Conservation (phyloP, 2,888 invertebrate genomes). For the Diploptera punctata region DNA sequence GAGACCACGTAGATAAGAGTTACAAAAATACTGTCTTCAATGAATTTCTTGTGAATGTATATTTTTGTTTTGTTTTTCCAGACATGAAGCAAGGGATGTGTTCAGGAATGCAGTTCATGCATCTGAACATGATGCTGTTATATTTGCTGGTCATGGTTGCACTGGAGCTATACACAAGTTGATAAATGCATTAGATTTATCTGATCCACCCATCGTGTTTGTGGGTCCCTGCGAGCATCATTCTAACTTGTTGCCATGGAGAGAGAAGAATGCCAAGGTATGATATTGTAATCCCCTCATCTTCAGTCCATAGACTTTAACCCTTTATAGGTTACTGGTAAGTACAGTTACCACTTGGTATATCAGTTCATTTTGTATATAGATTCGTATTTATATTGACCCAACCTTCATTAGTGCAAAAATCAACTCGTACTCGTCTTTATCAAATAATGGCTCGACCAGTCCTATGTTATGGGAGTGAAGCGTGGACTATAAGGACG, state of each 20-base stretch:
- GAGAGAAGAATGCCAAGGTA: constrained; percentile 78
- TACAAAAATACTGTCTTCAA: too few species aligned
- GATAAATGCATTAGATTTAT: constrained; percentile 71
- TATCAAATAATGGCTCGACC: too few species aligned
- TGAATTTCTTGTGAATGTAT: neutral
- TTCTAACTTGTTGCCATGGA: constrained; percentile 82
- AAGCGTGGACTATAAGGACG: too few species aligned
- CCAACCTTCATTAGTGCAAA: too few species aligned
- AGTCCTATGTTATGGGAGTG: too few species aligned
- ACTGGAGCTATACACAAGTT: constrained; percentile 80
- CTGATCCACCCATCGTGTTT: constrained; percentile 71
- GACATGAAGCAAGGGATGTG: constrained; percentile 82
- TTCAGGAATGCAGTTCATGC: constrained; percentile 81
- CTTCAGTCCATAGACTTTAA: too few species aligned
- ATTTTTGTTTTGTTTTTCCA: constrained; percentile 54
- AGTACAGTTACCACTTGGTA: too few species aligned
- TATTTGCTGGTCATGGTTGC: constrained; percentile 76
- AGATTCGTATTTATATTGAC: too few species aligned
- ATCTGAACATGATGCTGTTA: constrained; percentile 78
- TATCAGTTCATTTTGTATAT: too few species aligned
- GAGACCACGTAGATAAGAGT: too few species aligned
- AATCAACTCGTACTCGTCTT: too few species aligned
- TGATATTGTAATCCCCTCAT: neutral
- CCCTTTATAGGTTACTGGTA: too few species aligned
- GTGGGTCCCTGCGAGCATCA: constrained; percentile 82